Evolutionary conservation across 1,140 invertebrate genomes (phyloP).

Genomic region (Psix sp.): DNA sequence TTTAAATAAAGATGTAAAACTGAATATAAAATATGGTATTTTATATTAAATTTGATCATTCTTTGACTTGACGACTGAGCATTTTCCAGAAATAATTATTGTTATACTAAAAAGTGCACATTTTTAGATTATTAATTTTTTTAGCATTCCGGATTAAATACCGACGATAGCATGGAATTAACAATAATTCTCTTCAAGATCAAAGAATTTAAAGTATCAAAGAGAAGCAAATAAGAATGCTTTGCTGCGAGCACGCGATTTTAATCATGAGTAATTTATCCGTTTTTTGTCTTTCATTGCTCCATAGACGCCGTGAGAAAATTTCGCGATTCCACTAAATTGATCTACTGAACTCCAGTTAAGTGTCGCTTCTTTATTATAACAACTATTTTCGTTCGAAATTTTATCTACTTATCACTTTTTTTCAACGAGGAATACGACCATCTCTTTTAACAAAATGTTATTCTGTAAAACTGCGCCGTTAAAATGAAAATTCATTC

Average conservation of each 20-base stretch:
- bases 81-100: too few species aligned
- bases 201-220: conserved; percentile 13
- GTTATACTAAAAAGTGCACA: too few species aligned
- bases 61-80: too few species aligned
- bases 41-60: too few species aligned
- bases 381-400: neutral
- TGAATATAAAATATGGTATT: too few species aligned
- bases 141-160: neutral
- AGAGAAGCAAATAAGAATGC: conserved; percentile 1
- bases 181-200: neutral
- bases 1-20: too few species aligned
- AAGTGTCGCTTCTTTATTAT: neutral
- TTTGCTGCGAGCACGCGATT: conserved; percentile 12
- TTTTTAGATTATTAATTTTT: neutral
- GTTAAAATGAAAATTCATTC: too few species aligned
- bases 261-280: conserved; percentile 22
- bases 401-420: too few species aligned
- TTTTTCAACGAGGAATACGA: too few species aligned
- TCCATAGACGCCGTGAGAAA: conserved; percentile 6
- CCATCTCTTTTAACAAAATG: too few species aligned
- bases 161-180: neutral
- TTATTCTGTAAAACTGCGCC: too few species aligned
- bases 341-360: neutral
- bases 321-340: neutral
- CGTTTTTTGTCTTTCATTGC: conserved; percentile 5